Evolutionary conservation across 2,113 vertebrate genomes (phyloP), one percentile per base, ranked within the genome.

Genomic region (Gobiocypris rarus): DNA sequence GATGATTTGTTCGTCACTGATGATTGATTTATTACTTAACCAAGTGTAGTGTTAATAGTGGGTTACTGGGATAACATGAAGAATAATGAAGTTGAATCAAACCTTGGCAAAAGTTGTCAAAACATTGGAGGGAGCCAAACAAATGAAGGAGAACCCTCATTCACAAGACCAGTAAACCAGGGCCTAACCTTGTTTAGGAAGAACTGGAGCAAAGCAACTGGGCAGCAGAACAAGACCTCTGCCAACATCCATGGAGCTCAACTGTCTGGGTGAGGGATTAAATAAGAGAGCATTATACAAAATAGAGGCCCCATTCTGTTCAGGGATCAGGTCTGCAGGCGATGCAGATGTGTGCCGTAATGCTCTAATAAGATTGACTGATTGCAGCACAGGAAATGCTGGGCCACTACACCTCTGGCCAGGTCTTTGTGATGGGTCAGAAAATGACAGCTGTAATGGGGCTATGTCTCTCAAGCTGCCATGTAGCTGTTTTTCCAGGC

Each of bases 211-310:
- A 73, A 50, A 50, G 59, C 61, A 81, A 34, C 69, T 65, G 75
- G 81, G 81, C 76, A 81, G 69, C 76, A 17, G 56, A 85, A 85
- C 67, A 75, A 75, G 82, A 52, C 34, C 70, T 79, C 75, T 75
- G 81, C 76, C 85, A 80, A n/a, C 48, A 24, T 59, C 54, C 31
- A 22, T 69, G 26, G 69, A 86, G 85, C 82, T 81, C 58, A 85
- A 65, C 34, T 65, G 79, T 80, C 38, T 65, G 28, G 61, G 31
- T 63, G 59, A 75, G 76, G 84, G 70, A 86, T 88, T 86, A 86
- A 83, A 86, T 82, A 63, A 52, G 54, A 84, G 77, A 45, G 77
- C 24, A 81, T 85, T 82, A 82, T 65, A 81, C 61, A 88, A 87
- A 85, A 74, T 24, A 52, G 75, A 69, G 52, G 70, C 43, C 78